A percentile compares a stretch with the other conserved stretches of the same genome.
phyloP scores from a whole-genome alignment of 2,797 vertebrate genomes.

The Agapornis canus region DNA sequence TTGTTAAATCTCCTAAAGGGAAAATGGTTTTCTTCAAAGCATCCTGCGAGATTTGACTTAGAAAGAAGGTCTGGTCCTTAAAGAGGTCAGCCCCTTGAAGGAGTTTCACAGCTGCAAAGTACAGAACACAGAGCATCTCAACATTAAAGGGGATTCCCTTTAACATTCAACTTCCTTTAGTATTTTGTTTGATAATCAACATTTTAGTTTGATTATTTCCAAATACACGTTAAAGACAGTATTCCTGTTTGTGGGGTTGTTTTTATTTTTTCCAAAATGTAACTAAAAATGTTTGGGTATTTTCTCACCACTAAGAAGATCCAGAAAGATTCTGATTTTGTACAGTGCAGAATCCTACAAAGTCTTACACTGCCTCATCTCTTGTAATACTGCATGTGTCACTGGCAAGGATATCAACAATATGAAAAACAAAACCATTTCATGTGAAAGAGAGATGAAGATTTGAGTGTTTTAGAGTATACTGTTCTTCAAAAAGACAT shows the following conservation, averaged over 20 bases:
- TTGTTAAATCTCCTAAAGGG: conserved; percentile 91
- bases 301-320: neutral
- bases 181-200: neutral
- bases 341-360: neutral
- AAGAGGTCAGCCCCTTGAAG: conserved; percentile 86
- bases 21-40: conserved; percentile 89
- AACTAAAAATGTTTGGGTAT: neutral
- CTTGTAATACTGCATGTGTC: neutral
- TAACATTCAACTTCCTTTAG: neutral
- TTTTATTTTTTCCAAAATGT: neutral
- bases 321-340: neutral
- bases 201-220: neutral
- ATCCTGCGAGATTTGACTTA: conserved; percentile 93
- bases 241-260: neutral
- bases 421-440: neutral
- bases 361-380: neutral
- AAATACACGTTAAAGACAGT: neutral
- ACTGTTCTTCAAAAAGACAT: neutral
- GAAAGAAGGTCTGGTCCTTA: conserved; percentile 99
- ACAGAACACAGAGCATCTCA: conserved; percentile 23
- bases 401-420: neutral
- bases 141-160: neutral
- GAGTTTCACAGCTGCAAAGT: conserved; percentile 83
- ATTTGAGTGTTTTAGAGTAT: neutral
- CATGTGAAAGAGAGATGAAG: neutral